A percentile compares a stretch with the other conserved stretches of the same genome.
These are phyloP conservation scores for Xylocampa areola DNA, from an alignment of 2,888 invertebrate genomes.

Conservation along the genomic window DNA sequence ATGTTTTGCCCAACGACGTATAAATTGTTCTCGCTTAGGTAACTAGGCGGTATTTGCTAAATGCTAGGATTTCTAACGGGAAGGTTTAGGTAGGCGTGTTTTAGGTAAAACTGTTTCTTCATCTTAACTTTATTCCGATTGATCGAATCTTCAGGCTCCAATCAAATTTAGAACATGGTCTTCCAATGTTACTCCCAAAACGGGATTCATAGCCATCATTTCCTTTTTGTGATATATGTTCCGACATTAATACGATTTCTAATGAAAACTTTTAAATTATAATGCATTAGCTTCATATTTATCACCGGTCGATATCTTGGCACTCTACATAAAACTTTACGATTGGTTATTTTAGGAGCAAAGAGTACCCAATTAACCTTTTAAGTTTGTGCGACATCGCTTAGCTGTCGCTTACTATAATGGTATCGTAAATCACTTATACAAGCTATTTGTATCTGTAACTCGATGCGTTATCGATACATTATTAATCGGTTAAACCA, in stretches of 20 bases:
- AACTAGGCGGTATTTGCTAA: conserved; percentile 55
- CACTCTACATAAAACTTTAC: conserved; percentile 77
- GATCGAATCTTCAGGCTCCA: background rate
- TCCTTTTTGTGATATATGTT: conserved; percentile 52
- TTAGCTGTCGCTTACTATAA: conserved; percentile 74
- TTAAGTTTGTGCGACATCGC: conserved; percentile 73
- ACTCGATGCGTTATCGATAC: conserved; percentile 73
- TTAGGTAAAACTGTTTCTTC: conserved; percentile 20
- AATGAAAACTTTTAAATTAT: conserved; percentile 62
- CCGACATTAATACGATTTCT: conserved; percentile 57
- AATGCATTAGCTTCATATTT: conserved; percentile 60
- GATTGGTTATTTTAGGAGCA: conserved; percentile 75
- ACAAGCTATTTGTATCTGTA: conserved; percentile 61
- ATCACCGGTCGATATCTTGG: conserved; percentile 64
- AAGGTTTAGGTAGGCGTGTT: conserved; percentile 33
- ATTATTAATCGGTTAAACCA: conserved; percentile 70
- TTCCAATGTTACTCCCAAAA: conserved; percentile 16
- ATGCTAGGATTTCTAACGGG: conserved; percentile 54
- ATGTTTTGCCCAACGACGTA: conserved; percentile 46
- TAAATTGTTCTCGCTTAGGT: conserved; percentile 56
- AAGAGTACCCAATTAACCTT: conserved; percentile 82
- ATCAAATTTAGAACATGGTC: background rate
- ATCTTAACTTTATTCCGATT: conserved; percentile 7
- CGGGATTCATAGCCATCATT: conserved; percentile 35
- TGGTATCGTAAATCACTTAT: conserved; percentile 76